Base-by-base conservation (phyloP, 2,888 invertebrate genomes). In the Macropis europaea region DNA sequence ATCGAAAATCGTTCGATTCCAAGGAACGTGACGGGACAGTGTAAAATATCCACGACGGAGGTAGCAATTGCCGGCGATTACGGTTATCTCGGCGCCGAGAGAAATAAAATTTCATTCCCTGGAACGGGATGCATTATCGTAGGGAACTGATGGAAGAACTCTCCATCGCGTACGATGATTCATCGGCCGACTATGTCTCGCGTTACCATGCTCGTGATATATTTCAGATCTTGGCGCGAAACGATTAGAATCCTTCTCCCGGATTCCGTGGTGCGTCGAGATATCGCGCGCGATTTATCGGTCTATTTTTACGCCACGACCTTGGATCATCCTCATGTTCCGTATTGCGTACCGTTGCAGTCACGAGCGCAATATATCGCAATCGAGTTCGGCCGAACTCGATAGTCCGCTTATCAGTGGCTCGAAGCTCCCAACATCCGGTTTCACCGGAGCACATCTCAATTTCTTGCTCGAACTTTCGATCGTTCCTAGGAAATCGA, bases 261-360 rank as follows among this genome's bases (percentile, higher is more conserved):
- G 26, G 19, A 62, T 59, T 45, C 52, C 53, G 54, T 54, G 54
- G 6, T 62, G 30, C 13, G 38, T 50, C 24, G 48, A 47, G 76
- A 71, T 78, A 79, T 66, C 73, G 26, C 38, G 11, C 67, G 79
- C 67, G 79, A 79, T 73, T 79, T 70, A 68, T 73, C 79, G 79
- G 24, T 64, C 79, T 76, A 76, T 79, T 76, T 79, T 79, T 70
- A 43, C 54, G 15, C 19, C 11, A 34, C 22, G 47, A 56, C 63
- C 78, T 73, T 73, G 70, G 57, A 71, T 50, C 53, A 42, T 72
- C 77, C 69, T 56, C 69, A 9, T 0, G 78, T 81, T 77, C 79
- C 73, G 81, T 74, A 66, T 63, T 68, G 69, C 70, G 69, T 63
- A 71, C 57, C 62, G 63, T 63, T 56, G 47, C 72, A 47, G 26